These are phyloP conservation scores for Oncorhynchus keta DNA, from an alignment of 2,113 vertebrate genomes.

Conservation along the genomic window DNA sequence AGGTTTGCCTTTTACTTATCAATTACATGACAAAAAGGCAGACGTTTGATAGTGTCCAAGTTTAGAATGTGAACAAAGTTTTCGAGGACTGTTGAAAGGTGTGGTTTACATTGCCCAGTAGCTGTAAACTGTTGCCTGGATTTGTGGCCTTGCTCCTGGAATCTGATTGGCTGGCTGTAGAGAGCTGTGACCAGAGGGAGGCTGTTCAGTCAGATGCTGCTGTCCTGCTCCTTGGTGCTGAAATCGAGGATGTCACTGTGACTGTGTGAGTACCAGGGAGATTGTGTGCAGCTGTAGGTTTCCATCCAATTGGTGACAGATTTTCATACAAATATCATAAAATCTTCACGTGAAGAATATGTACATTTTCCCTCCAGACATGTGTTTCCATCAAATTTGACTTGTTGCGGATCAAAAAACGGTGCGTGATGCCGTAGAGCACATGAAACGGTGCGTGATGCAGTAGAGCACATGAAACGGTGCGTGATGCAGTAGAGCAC, in stretches of 20 bases:
- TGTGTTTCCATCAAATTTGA: too few species aligned
- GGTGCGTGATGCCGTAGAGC: too few species aligned
- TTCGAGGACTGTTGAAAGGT: not conserved
- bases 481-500: too few species aligned
- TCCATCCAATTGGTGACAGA: too few species aligned
- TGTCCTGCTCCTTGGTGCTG: not conserved
- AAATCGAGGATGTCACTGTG: not conserved
- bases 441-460: too few species aligned
- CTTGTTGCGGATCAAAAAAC: too few species aligned
- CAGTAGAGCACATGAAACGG: too few species aligned
- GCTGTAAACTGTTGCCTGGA: not conserved
- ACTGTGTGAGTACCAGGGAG: not conserved
- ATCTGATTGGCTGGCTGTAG: not conserved
- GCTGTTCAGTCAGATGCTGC: not conserved
- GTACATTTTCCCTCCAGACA: too few species aligned
- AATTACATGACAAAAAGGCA: not conserved
- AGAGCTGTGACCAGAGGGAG: not conserved
- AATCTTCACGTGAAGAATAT: too few species aligned
- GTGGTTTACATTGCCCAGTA: not conserved
- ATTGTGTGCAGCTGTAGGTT: too few species aligned
- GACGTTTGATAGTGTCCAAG: not conserved
- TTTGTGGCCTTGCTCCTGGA: not conserved
- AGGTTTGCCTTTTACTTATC: not conserved
- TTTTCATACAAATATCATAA: too few species aligned
- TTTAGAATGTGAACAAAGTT: not conserved